Evolutionary conservation across 2,888 invertebrate species (phyloP), one percentile per base, ranked within the genome.

Genomic region (Agriopis leucophaearia): DNA sequence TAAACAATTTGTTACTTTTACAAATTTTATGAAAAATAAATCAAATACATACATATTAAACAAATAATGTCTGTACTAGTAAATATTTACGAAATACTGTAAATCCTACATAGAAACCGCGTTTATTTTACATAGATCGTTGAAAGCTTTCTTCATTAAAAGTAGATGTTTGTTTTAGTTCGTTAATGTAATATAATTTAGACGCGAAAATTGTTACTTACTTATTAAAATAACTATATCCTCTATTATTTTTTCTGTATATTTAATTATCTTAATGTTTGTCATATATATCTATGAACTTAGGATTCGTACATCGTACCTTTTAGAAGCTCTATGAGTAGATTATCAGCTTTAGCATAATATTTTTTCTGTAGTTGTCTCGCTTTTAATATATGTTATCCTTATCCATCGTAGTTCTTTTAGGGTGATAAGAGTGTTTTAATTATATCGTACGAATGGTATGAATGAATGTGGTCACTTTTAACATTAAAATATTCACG

Each of bases 1-100:
- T 75, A 93, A 92, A 94, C 95, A 90, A 95, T 95, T 95, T 95
- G 95, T 95, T 95, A 95, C 95, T 95, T 95, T 95, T 95, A 95
- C 95, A 95, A 95, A 95, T 95, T 95, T 95, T 95, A 95, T 95
- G 50, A 92, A 94, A 70, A 93, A 77, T 90, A 89, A 92, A 89
- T 83, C 85, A 86, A 90, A 90, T 92, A 91, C 90, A 90, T 92
- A 91, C 91, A 92, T 91, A 91, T 90, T 83, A 88, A 90, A 82
- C 75, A 87, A 67, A 56, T 64, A 56, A 87, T 85, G 86, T 83
- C 82, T 83, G 83, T 87, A 78, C 85, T 87, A 78, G 90, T 84
- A 89, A 88, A 91, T 88, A 79, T 91, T 86, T 88, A 92, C 86
- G 81, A 89, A 91, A 92, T 90, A 87, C 91, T 91, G 85, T 91